phyloP scores from a whole-genome alignment of 2,113 vertebrate species.

The Chitala chitala region DNA sequence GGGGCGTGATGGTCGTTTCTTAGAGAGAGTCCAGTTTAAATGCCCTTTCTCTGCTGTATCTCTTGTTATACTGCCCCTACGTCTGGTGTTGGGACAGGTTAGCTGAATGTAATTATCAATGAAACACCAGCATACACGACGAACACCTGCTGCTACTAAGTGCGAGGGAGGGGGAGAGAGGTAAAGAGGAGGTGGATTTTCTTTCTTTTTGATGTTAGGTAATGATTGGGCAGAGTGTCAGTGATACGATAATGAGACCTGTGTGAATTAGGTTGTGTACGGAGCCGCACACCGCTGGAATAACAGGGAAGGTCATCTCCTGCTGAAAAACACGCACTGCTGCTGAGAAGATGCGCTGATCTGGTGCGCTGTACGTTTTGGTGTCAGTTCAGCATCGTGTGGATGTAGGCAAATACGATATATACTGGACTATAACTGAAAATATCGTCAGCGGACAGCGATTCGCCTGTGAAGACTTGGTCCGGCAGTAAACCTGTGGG shows the following conservation, averaged over 20 bases:
- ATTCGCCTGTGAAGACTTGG: background rate
- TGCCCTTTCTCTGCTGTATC: slow-evolving; percentile 12
- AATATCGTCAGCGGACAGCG: background rate
- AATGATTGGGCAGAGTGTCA: slow-evolving; percentile 40
- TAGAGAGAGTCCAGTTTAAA: slow-evolving; percentile 39
- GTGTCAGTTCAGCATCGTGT: background rate
- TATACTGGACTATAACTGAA: background rate
- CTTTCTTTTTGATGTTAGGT: slow-evolving; percentile 50
- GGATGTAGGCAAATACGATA: background rate
- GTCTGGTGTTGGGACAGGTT: slow-evolving; percentile 4
- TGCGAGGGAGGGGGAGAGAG: slow-evolving; percentile 11
- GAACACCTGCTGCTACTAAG: slow-evolving; percentile 68
- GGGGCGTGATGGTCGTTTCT: slow-evolving; percentile 53
- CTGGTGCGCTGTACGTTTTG: background rate
- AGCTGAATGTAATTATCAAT: slow-evolving; percentile 48
- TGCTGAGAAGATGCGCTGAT: background rate
- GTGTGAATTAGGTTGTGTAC: slow-evolving; percentile 21
- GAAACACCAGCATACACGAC: slow-evolving; percentile 52
- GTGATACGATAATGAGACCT: slow-evolving; percentile 29
- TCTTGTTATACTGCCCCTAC: background rate
- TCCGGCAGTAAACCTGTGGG: too few species aligned
- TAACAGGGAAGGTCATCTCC: slow-evolving; percentile 6
- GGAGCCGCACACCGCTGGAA: slow-evolving; percentile 22
- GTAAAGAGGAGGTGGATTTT: slow-evolving; percentile 39
- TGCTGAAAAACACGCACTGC: background rate